These are phyloP conservation scores for Gobius niger DNA, from an alignment of 2,113 vertebrate genomes.

Conservation along the genomic window DNA sequence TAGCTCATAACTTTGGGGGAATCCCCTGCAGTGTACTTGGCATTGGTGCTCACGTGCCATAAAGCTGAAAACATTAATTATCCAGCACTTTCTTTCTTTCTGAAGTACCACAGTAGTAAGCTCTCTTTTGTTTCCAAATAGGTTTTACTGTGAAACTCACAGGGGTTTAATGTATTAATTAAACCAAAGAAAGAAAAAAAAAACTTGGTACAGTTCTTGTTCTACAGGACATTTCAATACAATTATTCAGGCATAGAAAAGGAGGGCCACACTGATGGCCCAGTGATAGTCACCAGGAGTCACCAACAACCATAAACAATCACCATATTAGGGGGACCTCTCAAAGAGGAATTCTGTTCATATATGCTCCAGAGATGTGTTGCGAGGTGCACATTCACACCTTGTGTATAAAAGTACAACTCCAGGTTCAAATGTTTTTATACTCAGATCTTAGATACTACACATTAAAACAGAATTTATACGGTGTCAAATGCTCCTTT, in stretches of 20 bases:
- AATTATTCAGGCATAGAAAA: too few relatives aligned
- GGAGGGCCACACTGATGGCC: too few relatives aligned
- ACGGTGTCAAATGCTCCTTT: too few relatives aligned
- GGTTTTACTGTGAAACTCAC: too few relatives aligned
- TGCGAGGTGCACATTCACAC: not conserved
- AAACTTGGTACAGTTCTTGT: too few relatives aligned
- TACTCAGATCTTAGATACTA: not conserved
- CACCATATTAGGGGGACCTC: too few relatives aligned
- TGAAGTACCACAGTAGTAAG: not conserved
- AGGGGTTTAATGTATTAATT: not conserved
- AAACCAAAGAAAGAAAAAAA: too few relatives aligned
- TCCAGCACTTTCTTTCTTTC: not conserved
- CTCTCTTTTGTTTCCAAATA: not conserved
- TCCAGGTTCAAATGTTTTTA: not conserved
- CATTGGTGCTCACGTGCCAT: slow-evolving; percentile 21
- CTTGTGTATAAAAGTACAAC: not conserved
- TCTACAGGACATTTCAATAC: too few relatives aligned
- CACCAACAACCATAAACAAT: too few relatives aligned
- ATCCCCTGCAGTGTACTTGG: slow-evolving; percentile 17
- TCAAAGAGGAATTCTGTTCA: too few relatives aligned
- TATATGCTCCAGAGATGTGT: not conserved
- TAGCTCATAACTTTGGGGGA: not conserved
- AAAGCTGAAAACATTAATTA: not conserved
- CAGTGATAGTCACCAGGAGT: too few relatives aligned
- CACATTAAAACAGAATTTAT: too few relatives aligned